Conservation (phyloP, 2,797 vertebrate genomes). For the Epinephelus coioides region DNA sequence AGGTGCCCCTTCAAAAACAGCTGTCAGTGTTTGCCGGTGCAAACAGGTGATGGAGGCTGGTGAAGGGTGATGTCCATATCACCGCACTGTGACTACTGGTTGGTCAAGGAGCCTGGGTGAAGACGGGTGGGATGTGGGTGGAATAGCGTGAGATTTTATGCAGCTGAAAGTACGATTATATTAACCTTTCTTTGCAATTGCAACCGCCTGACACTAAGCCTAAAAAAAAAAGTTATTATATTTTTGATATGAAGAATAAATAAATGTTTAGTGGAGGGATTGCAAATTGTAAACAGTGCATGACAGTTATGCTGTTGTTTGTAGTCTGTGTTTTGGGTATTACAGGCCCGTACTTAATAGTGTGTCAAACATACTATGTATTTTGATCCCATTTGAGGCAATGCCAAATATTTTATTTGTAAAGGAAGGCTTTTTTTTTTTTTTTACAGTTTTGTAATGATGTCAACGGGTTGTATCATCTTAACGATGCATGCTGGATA, state of each 20-base stretch:
- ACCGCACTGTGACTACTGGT: background rate
- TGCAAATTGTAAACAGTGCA: too few relatives aligned
- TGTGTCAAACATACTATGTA: background rate
- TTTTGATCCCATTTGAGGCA: background rate
- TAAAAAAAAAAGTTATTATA: background rate
- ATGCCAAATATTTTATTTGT: slow-evolving; percentile 2
- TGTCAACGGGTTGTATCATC: background rate
- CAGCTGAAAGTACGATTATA: background rate
- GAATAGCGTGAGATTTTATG: background rate
- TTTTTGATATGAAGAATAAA: slow-evolving; percentile 4
- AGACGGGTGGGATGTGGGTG: slow-evolving; percentile 3
- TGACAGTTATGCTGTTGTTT: background rate
- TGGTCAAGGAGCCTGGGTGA: background rate
- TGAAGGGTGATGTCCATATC: slow-evolving; percentile 19
- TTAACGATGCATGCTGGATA: background rate
- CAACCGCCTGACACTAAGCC: background rate
- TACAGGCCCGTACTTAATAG: background rate
- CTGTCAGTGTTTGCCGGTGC: background rate
- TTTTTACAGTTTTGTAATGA: background rate
- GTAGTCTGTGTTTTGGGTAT: background rate
- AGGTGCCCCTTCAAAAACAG: background rate
- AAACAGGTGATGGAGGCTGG: background rate
- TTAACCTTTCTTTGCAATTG: background rate
- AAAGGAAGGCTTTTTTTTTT: background rate
- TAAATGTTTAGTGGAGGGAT: background rate